Percentiles rank a stretch among this genome's conserved stretches.
Conservation (phyloP, 1,140 invertebrate species). For the Battus philenor region DNA sequence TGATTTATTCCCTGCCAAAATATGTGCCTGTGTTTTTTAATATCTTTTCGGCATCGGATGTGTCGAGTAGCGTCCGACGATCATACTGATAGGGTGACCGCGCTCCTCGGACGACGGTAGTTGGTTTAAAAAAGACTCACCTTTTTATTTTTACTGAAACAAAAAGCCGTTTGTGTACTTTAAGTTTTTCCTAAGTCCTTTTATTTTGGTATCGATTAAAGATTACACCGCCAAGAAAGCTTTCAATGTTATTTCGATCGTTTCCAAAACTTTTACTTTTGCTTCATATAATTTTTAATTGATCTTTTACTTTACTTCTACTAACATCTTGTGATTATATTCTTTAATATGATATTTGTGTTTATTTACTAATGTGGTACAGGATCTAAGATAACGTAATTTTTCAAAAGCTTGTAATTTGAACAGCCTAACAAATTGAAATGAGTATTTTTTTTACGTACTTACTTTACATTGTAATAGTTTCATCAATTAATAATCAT, state of each 20-base stretch:
- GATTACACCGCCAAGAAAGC: slow-evolving; percentile 54
- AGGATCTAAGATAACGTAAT: too few relatives aligned
- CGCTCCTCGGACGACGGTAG: slow-evolving; percentile 65
- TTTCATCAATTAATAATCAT: slow-evolving; percentile 13
- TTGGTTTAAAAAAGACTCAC: slow-evolving; percentile 50
- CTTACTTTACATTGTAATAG: too few relatives aligned
- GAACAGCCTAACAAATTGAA: too few relatives aligned
- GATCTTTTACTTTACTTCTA: too few relatives aligned
- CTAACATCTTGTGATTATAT: too few relatives aligned
- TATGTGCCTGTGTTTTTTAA: slow-evolving; percentile 55
- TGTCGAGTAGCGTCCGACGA: slow-evolving; percentile 67
- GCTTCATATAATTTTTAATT: too few relatives aligned
- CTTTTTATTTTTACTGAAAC: slow-evolving; percentile 50
- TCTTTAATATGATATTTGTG: too few relatives aligned
- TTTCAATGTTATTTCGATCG: too few relatives aligned
- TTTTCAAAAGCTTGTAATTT: too few relatives aligned
- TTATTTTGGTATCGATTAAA: slow-evolving; percentile 54
- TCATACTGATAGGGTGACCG: slow-evolving; percentile 62
- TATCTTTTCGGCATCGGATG: slow-evolving; percentile 58
- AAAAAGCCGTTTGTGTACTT: slow-evolving; percentile 56
- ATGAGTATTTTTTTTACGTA: too few relatives aligned
- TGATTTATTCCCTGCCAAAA: slow-evolving; percentile 74
- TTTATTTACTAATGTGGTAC: too few relatives aligned
- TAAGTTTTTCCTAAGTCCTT: slow-evolving; percentile 37
- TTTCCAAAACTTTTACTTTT: too few relatives aligned